Base-by-base conservation (phyloP, 1,140 invertebrate genomes). In the Hyles euphorbiae region DNA sequence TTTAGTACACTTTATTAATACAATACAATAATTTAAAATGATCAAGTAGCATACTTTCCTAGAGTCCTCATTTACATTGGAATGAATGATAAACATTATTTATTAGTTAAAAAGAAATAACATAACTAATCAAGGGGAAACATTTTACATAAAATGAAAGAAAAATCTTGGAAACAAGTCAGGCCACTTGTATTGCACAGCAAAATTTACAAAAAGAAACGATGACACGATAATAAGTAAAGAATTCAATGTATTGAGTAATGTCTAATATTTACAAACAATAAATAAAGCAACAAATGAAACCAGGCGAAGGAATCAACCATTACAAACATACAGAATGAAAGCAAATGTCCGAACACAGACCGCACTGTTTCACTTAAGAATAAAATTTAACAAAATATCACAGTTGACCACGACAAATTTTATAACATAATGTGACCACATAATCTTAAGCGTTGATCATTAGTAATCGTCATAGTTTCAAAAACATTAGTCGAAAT, bases 341-440 rank as follows among this genome's bases (percentile, higher is more conserved):
- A 72, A 68, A 67, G 68, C 68, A 71, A 68, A 63, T 68, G 69
- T 70, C 65, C 58, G 70, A 81, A 75, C 70, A 67, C 64, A 75
- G 78, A 72, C 75, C 58, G 57, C 61, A 61, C 63, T 74, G 70
- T 75, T 70, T 73, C 75, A 74, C 76, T 81, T 83, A 84, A 77
- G 74, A 88, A 87, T 84, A 80, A 88, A 81, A 81, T 88, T 87
- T 86, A 88, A 88, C 82, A 86, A 87, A 88, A 88, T 88, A 88
- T 88, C 85, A 88, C 85, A 88, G 85, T 80, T 84, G 78, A 84
- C 83, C 78, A 88, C 83, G 83, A 87, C 78, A 83, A 77, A 81
- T 65, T 78, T 66, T 76, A 79, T 77, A 74, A 67, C 67, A 54
- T 7, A 34, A 57, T 68, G 74, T 76, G 67, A 70, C 68, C 77